Evolutionary conservation across 1,140 invertebrate genomes (phyloP).

Genomic region (Gyrodactylus salaris): DNA sequence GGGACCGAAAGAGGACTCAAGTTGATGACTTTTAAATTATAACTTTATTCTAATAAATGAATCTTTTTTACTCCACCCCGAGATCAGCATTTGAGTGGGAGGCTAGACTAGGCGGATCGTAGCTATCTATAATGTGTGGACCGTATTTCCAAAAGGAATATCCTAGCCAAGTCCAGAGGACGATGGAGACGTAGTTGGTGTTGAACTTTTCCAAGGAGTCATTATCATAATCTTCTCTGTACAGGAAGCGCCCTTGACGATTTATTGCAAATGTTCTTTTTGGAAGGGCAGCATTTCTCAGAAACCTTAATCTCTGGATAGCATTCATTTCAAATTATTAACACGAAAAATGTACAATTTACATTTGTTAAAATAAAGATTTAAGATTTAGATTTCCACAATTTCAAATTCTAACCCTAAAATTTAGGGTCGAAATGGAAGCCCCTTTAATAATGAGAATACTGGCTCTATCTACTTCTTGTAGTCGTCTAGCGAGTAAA

Average conservation of each 20-base stretch:
- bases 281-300: too few species aligned
- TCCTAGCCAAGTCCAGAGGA: neutral
- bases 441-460: conserved; percentile 2
- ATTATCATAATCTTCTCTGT: neutral
- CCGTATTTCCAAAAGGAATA: neutral
- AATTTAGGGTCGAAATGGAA: neutral
- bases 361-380: too few species aligned
- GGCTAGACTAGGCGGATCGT: neutral
- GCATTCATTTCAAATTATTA: too few species aligned
- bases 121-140: neutral
- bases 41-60: too few species aligned
- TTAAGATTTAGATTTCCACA: neutral
- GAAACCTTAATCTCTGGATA: too few species aligned
- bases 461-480: neutral
- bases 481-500: neutral
- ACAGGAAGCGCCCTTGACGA: neutral
- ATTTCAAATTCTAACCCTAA: neutral
- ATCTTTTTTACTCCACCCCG: too few species aligned
- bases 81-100: neutral
- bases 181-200: neutral
- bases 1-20: too few species aligned
- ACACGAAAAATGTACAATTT: too few species aligned
- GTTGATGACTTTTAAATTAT: too few species aligned
- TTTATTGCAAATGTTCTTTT: neutral
- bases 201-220: neutral